Percentiles rank a stretch among this genome's conserved stretches.
Evolutionary conservation across 2,797 vertebrate genomes (phyloP).

Genomic region (Notolepis coatsorum): DNA sequence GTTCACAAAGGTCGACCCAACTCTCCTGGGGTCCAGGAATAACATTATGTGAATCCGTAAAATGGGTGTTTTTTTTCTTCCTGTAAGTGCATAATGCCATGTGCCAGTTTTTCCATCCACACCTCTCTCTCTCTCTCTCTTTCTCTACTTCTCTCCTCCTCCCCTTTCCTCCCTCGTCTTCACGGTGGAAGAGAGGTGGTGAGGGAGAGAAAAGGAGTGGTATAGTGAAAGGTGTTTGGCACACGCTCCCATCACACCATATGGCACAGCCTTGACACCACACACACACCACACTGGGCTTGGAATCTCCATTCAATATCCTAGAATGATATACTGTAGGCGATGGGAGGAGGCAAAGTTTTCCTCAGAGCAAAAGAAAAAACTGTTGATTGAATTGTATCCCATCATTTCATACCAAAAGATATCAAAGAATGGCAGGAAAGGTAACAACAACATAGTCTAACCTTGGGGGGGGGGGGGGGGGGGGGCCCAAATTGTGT

Average conservation of each 20-base stretch:
- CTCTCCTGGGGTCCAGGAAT: no score
- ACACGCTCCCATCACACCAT: slow-evolving; percentile 41
- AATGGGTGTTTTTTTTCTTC: no score
- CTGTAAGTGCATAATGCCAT: no score
- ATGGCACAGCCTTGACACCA: slow-evolving; percentile 54
- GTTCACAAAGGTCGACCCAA: no score
- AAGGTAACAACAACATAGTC: slow-evolving; percentile 66
- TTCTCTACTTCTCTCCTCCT: neutral
- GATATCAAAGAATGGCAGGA: slow-evolving; percentile 63
- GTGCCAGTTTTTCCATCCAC: no score
- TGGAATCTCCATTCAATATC: slow-evolving; percentile 50
- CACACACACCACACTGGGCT: slow-evolving; percentile 51
- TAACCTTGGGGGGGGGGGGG: slow-evolving; percentile 79
- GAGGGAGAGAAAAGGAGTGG: slow-evolving; percentile 31
- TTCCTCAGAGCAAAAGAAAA: slow-evolving; percentile 57
- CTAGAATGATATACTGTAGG: slow-evolving; percentile 56
- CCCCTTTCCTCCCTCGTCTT: slow-evolving; percentile 24
- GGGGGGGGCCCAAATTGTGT: slow-evolving; percentile 69
- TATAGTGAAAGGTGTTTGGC: slow-evolving; percentile 57
- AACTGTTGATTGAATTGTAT: slow-evolving; percentile 61
- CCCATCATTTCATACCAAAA: slow-evolving; percentile 70
- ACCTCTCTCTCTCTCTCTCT: slow-evolving; percentile 27
- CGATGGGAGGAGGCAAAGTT: slow-evolving; percentile 52
- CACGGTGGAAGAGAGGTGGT: slow-evolving; percentile 25
- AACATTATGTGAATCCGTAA: no score